phyloP scores from a whole-genome alignment of 2,797 vertebrate genomes.

The Chromis chromis region DNA sequence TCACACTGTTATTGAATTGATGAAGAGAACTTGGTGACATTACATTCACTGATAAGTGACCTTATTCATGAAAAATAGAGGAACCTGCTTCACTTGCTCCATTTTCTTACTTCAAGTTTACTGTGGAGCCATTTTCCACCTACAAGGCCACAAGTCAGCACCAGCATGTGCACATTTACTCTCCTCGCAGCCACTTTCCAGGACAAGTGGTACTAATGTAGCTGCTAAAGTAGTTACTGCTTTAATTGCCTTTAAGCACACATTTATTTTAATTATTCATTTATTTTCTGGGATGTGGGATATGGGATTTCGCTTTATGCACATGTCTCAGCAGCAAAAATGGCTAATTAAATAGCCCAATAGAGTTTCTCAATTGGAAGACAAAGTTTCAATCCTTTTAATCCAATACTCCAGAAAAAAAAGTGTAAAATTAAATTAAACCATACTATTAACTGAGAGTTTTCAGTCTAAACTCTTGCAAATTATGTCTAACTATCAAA shows the following conservation, averaged over 20 bases:
- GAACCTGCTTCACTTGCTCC: constrained; percentile 74
- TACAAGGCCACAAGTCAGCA: constrained; percentile 52
- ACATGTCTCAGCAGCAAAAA: constrained; percentile 73
- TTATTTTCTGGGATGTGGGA: constrained; percentile 77
- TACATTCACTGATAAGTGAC: constrained; percentile 93
- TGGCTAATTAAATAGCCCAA: constrained; percentile 80
- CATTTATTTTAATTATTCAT: constrained; percentile 83
- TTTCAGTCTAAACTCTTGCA: constrained; percentile 81
- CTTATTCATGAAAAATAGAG: constrained; percentile 90
- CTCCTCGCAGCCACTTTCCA: constrained; percentile 70
- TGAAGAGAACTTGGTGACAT: constrained; percentile 95
- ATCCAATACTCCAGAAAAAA: constrained; percentile 70
- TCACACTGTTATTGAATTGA: constrained; percentile 93
- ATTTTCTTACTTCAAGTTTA: constrained; percentile 71
- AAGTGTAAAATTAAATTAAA: constrained; percentile 82
- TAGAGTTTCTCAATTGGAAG: constrained; percentile 76
- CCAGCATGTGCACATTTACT: constrained; percentile 57
- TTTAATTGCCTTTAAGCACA: constrained; percentile 86
- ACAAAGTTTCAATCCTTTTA: constrained; percentile 82
- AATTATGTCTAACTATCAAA: constrained; percentile 85
- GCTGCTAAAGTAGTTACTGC: constrained; percentile 76
- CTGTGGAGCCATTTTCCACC: constrained; percentile 62
- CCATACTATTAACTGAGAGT: constrained; percentile 78
- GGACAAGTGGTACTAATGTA: constrained; percentile 76
- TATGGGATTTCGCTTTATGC: constrained; percentile 67